Evolutionary conservation across 35 echinoderm and acorn worm genomes (phyloP), one percentile per base, ranked within the genome.

Genomic region (Diadema setosum): DNA sequence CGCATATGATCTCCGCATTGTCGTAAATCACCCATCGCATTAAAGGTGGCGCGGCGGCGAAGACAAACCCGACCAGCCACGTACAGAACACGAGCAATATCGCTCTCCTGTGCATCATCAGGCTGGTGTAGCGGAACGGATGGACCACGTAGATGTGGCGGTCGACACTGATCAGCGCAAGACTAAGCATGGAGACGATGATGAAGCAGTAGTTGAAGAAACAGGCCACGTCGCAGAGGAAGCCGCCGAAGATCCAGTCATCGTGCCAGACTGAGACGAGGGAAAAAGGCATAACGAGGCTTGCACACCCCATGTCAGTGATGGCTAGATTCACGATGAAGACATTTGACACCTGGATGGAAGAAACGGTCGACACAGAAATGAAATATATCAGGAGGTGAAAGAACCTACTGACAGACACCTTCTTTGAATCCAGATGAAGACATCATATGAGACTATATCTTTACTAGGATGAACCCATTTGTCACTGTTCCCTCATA

Each of bases 121-220:
- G 23, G 3, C 26, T 35, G 5, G 57, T 32, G 29, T 97, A 97
- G 27, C 75, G 91, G 48, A 97, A 87, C 14, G 95, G 95, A 57
- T 93, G 76, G 27, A 93, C 87, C 33, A 93, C 92, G 29, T 85
- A 93, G 57, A 97, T 55, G 75, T 93, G 75, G 33, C 95, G 95
- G 25, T 97, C 95, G 4, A 97, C 40, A 35, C 85, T 89, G 1
- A 97, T 93, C 3, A 93, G 46, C 4, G 91, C 95, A 12, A 97
- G 75, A 14, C 91, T 93, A 31, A 83, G 84, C 95, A 97, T 97
- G 48, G 95, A 97, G 12, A 93, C 91, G 40, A 93, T 97, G 56
- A 97, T 97, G 87, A 97, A 97, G 21, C 91, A 93, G 65, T 97
- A 97, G 39, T 97, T 97, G 39, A 97, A 87, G 64, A 97, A 93